Conservation (phyloP, 2,797 vertebrate species). For the Dipus sagitta region DNA sequence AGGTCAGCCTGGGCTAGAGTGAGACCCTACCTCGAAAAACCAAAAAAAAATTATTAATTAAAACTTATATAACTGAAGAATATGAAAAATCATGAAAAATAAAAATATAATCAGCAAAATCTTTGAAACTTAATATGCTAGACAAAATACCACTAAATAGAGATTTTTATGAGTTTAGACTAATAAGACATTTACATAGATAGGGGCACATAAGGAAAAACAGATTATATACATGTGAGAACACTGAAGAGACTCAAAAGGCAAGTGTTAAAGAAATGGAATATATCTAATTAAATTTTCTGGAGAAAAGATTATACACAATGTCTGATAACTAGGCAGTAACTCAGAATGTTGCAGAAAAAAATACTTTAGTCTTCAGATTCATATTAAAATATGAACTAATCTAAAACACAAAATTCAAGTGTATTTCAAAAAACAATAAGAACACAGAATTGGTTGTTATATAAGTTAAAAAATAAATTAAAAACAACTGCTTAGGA, state of each 20-base stretch:
- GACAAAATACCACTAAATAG: neutral
- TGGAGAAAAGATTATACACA: neutral
- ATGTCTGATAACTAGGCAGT: neutral
- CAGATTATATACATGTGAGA: neutral
- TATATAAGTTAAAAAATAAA: neutral
- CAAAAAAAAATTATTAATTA: neutral
- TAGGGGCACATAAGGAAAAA: neutral
- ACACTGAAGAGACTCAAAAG: neutral
- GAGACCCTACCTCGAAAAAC: too few species aligned
- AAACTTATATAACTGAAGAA: neutral
- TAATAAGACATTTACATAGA: neutral
- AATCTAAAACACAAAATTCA: neutral
- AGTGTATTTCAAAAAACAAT: neutral
- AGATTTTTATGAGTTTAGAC: neutral
- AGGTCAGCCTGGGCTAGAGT: too few species aligned
- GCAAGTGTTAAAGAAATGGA: neutral
- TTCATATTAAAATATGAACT: neutral
- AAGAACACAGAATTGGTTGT: neutral
- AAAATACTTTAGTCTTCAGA: neutral
- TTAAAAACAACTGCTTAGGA: neutral
- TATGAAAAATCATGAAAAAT: neutral
- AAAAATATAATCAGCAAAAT: neutral
- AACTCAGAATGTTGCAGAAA: neutral
- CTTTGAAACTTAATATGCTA: neutral
- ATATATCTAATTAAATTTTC: neutral